Conservation (phyloP, 2,113 vertebrate species). For the Formicarius rufipectus region DNA sequence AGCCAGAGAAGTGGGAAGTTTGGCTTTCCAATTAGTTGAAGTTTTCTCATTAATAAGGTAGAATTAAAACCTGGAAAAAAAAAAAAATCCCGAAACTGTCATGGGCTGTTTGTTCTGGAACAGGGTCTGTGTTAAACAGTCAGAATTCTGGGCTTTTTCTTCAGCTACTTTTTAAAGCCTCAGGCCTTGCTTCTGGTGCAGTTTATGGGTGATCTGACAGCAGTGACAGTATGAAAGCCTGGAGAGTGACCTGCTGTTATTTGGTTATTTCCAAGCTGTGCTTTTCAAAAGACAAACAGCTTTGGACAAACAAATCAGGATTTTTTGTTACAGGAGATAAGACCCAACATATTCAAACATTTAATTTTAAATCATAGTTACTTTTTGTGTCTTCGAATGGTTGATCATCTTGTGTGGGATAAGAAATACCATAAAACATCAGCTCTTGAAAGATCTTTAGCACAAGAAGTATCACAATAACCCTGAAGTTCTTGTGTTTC, state of each 20-base stretch:
- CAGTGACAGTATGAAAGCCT: not conserved
- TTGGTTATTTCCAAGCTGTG: not conserved
- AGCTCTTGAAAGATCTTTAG: too few relatives aligned
- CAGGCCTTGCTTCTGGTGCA: not conserved
- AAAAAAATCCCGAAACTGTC: not conserved
- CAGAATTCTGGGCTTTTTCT: not conserved
- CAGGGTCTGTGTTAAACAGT: not conserved
- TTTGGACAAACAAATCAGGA: not conserved
- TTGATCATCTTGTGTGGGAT: not conserved
- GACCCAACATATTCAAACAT: not conserved
- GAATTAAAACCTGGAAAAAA: not conserved
- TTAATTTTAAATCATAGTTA: not conserved
- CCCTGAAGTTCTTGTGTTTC: not conserved
- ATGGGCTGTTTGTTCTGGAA: not conserved
- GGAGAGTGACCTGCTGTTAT: not conserved
- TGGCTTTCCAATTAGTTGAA: constrained; percentile 6
- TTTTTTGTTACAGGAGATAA: not conserved
- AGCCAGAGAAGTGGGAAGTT: not conserved
- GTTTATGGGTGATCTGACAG: not conserved
- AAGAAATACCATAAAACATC: too few relatives aligned
- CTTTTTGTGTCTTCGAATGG: not conserved
- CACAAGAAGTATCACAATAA: not conserved
- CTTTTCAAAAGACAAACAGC: not conserved
- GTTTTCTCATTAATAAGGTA: not conserved
- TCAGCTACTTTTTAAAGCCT: not conserved